Evolutionary conservation across 2,113 vertebrate genomes (phyloP), one percentile per base, ranked within the genome.

Genomic region (Nesospiza acunhae): DNA sequence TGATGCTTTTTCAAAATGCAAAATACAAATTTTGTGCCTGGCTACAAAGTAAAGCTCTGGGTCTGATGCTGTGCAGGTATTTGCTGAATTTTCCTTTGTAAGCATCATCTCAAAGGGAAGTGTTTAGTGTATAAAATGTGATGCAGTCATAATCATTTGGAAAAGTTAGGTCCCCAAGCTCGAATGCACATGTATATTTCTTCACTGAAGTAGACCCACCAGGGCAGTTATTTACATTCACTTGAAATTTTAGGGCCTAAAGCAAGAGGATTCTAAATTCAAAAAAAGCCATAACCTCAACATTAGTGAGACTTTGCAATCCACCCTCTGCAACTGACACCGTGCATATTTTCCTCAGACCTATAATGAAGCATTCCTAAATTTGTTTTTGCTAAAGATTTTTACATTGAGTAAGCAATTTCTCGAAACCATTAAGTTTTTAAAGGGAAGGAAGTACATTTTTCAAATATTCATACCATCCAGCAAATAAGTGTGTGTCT

Each of bases 331-430:
- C 67, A 88, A 16, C 47, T 56, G 46, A 35, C 0, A 0, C 24
- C 39, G 6, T 44, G 11, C 53, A 66, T 58, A 28, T 79, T 80
- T 46, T 76, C 28, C 58, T 96, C 83, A 93, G 50, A 47, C 63
- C 44, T 69, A 6, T 66, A 85, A 84, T 52, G 42, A 90, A 82
- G 14, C 31, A 37, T 50, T 59, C 24, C 37, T 80, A 72, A 83
- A 92, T 75, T 87, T 84, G 56, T 10, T 89, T 94, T 87, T 84
- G 31, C 52, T 76, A 15, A 84, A 89, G 31, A 30, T 53, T 94
- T 96, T 95, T 94, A 84, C 69, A 53, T 76, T 72, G 56, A 92
- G 73, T 94, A 94, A 91, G 89, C 87, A 89, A 60, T 89, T 96
- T 87, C 69, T 93, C 64, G 42, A 69, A 44, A 26, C 56, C 35